phyloP scores from a whole-genome alignment of 2,797 vertebrate species.

The Lutjanus argentimaculatus region DNA sequence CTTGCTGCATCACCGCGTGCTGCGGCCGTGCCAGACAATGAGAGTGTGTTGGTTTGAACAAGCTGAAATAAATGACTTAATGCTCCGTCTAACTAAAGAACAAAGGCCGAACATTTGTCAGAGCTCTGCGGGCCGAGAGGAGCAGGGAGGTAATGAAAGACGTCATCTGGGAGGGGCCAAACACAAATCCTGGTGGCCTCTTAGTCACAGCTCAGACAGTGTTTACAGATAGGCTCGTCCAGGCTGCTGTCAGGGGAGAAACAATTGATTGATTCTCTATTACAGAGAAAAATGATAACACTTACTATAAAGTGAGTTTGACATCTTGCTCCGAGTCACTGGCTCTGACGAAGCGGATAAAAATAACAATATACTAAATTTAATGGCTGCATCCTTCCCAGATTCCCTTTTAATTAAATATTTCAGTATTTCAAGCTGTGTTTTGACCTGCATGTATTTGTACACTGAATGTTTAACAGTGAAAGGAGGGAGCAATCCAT shows the following conservation, averaged over 20 bases:
- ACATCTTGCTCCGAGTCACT: constrained; percentile 51
- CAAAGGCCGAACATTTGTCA: constrained; percentile 43
- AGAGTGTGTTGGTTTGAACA: constrained; percentile 32
- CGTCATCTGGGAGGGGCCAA: constrained; percentile 50
- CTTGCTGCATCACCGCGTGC: background rate
- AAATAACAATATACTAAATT: constrained; percentile 37
- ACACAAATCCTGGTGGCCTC: constrained; percentile 51
- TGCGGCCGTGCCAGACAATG: constrained; percentile 17
- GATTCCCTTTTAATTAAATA: constrained; percentile 40
- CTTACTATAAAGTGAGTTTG: constrained; percentile 49
- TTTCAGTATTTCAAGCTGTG: constrained; percentile 51
- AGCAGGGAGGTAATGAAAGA: constrained; percentile 31
- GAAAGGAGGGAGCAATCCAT: background rate
- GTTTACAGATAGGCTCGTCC: constrained; percentile 57
- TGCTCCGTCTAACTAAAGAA: constrained; percentile 28
- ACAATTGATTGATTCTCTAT: constrained; percentile 56
- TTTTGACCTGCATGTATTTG: constrained; percentile 27
- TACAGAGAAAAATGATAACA: constrained; percentile 47
- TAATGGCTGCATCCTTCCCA: constrained; percentile 24
- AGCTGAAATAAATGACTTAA: constrained; percentile 47
- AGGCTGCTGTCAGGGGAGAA: constrained; percentile 48
- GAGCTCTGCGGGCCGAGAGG: constrained; percentile 14
- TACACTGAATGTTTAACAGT: constrained; percentile 22
- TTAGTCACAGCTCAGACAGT: constrained; percentile 48
- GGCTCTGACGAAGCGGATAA: constrained; percentile 31